phyloP scores from a whole-genome alignment of 2,113 vertebrate species.

The Charadrius vociferus region DNA sequence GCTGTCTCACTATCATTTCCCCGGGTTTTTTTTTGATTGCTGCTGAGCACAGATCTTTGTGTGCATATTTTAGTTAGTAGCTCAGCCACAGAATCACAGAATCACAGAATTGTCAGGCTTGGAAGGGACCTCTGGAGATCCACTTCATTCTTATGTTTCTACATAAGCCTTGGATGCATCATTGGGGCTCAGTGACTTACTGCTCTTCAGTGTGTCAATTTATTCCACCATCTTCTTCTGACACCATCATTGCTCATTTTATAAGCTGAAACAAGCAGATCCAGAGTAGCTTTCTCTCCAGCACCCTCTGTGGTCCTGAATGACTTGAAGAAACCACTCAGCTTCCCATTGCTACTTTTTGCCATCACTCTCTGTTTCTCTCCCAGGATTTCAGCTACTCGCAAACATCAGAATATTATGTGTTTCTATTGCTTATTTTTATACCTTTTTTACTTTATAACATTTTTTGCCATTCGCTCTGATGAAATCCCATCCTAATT shows the following conservation, averaged over 20 bases:
- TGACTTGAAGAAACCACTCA: not conserved
- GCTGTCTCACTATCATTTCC: not conserved
- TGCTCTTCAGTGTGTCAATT: not conserved
- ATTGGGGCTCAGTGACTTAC: not conserved
- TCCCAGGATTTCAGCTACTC: not conserved
- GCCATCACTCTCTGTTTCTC: not conserved
- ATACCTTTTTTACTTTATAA: constrained; percentile 7
- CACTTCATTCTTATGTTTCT: constrained; percentile 12
- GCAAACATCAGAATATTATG: not conserved
- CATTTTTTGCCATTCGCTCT: not conserved
- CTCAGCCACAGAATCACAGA: no score
- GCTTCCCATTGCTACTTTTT: not conserved
- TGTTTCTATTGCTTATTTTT: constrained; percentile 23
- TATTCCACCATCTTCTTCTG: not conserved
- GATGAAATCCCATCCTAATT: constrained; percentile 42
- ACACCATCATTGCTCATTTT: not conserved
- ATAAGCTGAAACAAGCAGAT: not conserved
- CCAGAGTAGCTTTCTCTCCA: not conserved
- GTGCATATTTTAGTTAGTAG: not conserved
- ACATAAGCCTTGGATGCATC: constrained; percentile 11
- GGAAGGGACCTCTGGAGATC: no score
- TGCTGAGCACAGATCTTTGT: not conserved
- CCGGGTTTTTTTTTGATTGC: not conserved
- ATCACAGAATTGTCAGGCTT: no score
- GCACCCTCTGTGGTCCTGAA: not conserved